phyloP scores from a whole-genome alignment of 1,140 invertebrate species.

The Oncopodura yosiiana region DNA sequence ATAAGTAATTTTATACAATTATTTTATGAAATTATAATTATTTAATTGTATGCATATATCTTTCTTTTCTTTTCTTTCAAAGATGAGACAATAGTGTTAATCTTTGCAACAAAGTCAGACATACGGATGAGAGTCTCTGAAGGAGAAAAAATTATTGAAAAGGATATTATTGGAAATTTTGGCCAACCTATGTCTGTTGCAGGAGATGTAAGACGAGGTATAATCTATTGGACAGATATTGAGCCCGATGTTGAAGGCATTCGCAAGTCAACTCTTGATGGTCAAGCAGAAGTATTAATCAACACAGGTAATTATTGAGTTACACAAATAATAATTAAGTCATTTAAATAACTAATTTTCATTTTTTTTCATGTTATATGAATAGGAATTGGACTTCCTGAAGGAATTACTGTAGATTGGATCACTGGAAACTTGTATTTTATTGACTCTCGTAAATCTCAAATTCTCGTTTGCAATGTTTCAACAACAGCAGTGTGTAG shows the following conservation, averaged over 20 bases:
- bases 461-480: constrained; percentile 61
- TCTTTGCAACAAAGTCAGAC: constrained; percentile 24
- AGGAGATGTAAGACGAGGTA: constrained; percentile 46
- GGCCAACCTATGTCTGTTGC: constrained; percentile 55
- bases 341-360: no score
- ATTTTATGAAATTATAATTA: no score
- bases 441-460: constrained; percentile 57
- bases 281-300: no score
- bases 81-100: constrained; percentile 1
- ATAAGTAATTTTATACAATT: no score
- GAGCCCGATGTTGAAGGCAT: constrained; percentile 55
- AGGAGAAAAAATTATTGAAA: neutral
- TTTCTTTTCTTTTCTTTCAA: no score
- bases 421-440: constrained; percentile 70
- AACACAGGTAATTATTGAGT: no score
- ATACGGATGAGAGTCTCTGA: neutral
- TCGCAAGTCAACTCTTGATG: constrained; percentile 48
- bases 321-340: no score
- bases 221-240: constrained; percentile 66
- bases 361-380: no score
- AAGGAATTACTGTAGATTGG: constrained; percentile 72
- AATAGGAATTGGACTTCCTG: constrained; percentile 56
- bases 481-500: constrained; percentile 53
- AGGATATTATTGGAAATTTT: constrained; percentile 4
- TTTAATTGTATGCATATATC: no score